These are phyloP conservation scores for Drosophila equinoxialis DNA, from an alignment of 1,140 invertebrate species.

Conservation along the genomic window DNA sequence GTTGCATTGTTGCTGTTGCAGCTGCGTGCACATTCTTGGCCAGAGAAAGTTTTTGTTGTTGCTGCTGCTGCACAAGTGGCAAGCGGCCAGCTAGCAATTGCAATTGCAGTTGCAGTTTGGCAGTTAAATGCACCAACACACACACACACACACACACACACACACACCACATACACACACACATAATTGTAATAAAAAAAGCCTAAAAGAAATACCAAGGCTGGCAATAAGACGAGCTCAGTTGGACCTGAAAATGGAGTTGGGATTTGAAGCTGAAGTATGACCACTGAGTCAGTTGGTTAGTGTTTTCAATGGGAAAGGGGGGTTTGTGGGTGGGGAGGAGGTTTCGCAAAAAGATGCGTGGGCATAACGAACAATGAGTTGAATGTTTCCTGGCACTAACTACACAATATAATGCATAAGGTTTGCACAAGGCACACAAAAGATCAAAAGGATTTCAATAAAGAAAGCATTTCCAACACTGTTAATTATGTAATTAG, in stretches of 20 bases:
- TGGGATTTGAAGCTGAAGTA: conserved; percentile 1
- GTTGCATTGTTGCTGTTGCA: conserved; percentile 58
- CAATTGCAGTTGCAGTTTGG: conserved; percentile 38
- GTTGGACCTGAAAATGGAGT: conserved; percentile 11
- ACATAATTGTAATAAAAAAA: conserved; percentile 6
- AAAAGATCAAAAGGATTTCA: background rate
- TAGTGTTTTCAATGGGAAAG: no score
- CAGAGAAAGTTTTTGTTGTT: conserved; percentile 76
- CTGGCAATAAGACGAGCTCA: conserved; percentile 20
- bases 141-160: conserved; percentile 9
- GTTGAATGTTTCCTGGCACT: conserved; percentile 11
- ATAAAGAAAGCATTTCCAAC: no score
- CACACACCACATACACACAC: background rate
- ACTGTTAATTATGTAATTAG: no score
- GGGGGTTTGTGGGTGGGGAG: background rate
- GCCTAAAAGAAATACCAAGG: conserved; percentile 1
- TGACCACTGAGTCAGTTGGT: background rate
- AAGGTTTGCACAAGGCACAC: background rate
- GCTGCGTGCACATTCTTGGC: conserved; percentile 76
- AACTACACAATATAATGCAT: background rate
- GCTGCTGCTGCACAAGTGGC: conserved; percentile 59
- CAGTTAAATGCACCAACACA: conserved; percentile 9
- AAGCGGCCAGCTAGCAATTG: conserved; percentile 29
- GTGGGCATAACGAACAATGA: conserved; percentile 17
- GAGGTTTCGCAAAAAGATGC: background rate